Conservation (phyloP, 2,113 vertebrate species). For the Struthidea cinerea region DNA sequence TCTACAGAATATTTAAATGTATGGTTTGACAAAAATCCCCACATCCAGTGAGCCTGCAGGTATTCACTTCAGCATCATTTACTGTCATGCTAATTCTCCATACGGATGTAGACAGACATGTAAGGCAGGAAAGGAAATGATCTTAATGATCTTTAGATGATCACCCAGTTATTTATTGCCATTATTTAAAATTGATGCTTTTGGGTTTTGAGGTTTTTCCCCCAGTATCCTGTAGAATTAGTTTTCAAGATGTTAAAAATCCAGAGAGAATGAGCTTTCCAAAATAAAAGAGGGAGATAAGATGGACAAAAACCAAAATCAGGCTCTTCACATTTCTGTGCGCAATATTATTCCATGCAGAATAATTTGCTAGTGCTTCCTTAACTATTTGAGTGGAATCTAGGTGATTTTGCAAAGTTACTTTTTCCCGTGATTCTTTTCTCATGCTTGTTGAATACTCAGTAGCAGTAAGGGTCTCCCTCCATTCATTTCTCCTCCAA, state of each 20-base stretch:
- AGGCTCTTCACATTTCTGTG: background rate
- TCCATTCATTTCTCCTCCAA: background rate
- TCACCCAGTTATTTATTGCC: background rate
- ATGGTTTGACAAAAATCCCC: background rate
- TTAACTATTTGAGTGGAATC: background rate
- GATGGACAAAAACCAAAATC: background rate
- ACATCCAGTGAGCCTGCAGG: background rate
- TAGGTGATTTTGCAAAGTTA: background rate
- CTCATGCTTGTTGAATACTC: background rate
- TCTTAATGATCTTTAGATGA: background rate
- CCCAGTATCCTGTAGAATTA: background rate
- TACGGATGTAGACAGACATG: background rate
- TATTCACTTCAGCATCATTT: background rate
- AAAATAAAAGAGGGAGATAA: background rate
- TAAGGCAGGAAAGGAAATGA: background rate
- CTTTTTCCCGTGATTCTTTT: background rate
- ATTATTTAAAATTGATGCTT: background rate
- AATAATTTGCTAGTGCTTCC: background rate
- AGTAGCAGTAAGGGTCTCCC: background rate
- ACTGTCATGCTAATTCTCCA: background rate
- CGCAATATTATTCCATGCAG: background rate
- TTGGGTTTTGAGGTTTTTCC: fast-evolving
- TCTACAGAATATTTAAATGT: background rate
- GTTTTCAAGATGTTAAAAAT: background rate
- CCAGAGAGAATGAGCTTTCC: background rate